Conservation (phyloP, 2,113 vertebrate species). For the rat (Rattus norvegicus) region GRCr8 NC_086022.1:51806501-51807000, state of each 20-base stretch:
- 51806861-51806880: constrained; percentile 27
- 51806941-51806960: constrained; percentile 91
- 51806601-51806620: constrained; percentile 33
- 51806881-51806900: constrained; percentile 98
- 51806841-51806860: neutral
- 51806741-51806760: constrained; percentile 15
- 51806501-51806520: neutral
- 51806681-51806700: neutral
- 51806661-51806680: neutral
- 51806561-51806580: constrained; percentile 30
- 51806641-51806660: neutral
- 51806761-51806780: neutral
- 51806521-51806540: constrained; percentile 34
- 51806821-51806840: neutral
- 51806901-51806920: constrained; percentile 99
- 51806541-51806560: neutral
- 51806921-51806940: constrained; percentile 99
- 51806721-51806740: constrained; percentile 31
- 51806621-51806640: neutral
- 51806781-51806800: neutral
- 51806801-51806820: constrained; percentile 1
- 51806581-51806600: neutral
- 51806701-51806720: neutral
- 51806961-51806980: constrained; percentile 93
- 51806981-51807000: constrained; percentile 92